phyloP scores from a whole-genome alignment of 2,797 vertebrate genomes.

The Characodon lateralis region DNA sequence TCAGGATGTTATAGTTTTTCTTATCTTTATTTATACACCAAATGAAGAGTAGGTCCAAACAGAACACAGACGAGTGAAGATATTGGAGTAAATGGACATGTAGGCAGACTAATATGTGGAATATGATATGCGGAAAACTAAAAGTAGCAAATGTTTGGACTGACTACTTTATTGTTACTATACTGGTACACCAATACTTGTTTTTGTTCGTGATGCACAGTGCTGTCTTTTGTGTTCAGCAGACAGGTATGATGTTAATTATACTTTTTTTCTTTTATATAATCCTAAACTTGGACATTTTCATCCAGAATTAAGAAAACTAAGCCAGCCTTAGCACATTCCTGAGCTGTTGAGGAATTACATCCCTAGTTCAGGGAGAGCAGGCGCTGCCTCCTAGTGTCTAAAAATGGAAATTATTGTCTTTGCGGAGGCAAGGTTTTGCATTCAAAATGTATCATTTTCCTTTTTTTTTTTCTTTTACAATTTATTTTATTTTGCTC shows the following conservation, averaged over 20 bases:
- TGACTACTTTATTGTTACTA: slow-evolving; percentile 49
- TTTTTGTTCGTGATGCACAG: slow-evolving; percentile 34
- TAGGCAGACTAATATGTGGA: slow-evolving; percentile 37
- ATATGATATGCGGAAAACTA: slow-evolving; percentile 54
- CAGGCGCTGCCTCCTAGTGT: slow-evolving; percentile 68
- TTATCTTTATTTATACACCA: neutral
- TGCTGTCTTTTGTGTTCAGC: slow-evolving; percentile 23
- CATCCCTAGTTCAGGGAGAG: slow-evolving; percentile 43
- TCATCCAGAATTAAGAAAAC: slow-evolving; percentile 27
- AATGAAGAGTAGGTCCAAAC: neutral
- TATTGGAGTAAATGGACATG: slow-evolving; percentile 26
- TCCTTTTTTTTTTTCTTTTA: slow-evolving; percentile 41
- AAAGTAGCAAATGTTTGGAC: slow-evolving; percentile 71
- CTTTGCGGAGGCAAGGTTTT: slow-evolving; percentile 24
- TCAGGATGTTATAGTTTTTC: neutral
- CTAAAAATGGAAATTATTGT: slow-evolving; percentile 44
- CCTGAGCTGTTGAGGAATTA: neutral
- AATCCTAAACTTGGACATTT: slow-evolving; percentile 32
- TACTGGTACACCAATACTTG: slow-evolving; percentile 24
- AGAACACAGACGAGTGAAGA: slow-evolving; percentile 34
- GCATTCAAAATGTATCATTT: slow-evolving; percentile 42
- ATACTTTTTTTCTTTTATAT: slow-evolving; percentile 40
- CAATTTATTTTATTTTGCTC: slow-evolving; percentile 12
- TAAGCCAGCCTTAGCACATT: neutral
- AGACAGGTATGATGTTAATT: slow-evolving; percentile 27